These are phyloP conservation scores for Heterocephalus glaber DNA, from an alignment of 2,113 vertebrate species.

Conservation along the genomic window DNA sequence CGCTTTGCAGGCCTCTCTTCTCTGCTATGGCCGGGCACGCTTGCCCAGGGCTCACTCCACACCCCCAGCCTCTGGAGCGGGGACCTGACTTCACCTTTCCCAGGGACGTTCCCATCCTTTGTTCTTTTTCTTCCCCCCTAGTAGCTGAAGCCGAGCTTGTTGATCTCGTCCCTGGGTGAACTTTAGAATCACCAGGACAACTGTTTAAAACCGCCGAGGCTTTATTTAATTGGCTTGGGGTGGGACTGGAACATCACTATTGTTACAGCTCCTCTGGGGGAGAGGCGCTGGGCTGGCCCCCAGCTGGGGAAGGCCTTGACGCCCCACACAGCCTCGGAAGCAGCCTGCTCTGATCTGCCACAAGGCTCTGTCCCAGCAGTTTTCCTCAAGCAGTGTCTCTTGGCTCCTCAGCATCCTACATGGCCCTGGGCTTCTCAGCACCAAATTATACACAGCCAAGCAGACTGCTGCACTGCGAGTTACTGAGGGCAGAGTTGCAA, in stretches of 20 bases:
- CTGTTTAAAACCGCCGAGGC: not conserved
- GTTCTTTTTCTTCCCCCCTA: not conserved
- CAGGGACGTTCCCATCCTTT: too few species aligned
- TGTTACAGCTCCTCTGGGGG: not conserved
- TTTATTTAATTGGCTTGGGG: slow-evolving; percentile 30
- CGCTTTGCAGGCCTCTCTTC: not conserved
- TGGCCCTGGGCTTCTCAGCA: not conserved
- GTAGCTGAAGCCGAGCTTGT: not conserved
- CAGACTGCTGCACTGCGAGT: not conserved
- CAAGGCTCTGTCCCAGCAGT: not conserved
- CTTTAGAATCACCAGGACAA: slow-evolving; percentile 29
- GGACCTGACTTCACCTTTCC: not conserved
- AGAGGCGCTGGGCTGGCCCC: not conserved
- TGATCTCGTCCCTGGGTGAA: not conserved
- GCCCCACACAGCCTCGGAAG: accelerated
- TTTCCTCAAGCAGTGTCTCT: not conserved
- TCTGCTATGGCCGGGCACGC: not conserved
- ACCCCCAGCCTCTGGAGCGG: not conserved
- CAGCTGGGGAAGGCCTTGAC: not conserved
- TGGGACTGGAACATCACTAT: not conserved
- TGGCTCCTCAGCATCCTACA: not conserved
- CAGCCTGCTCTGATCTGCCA: not conserved
- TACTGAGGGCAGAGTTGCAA: slow-evolving; percentile 25
- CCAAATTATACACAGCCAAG: not conserved
- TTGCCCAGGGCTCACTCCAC: not conserved